Evolutionary conservation across 2,113 vertebrate genomes (phyloP).

Genomic region (Pseudois nayaur): DNA sequence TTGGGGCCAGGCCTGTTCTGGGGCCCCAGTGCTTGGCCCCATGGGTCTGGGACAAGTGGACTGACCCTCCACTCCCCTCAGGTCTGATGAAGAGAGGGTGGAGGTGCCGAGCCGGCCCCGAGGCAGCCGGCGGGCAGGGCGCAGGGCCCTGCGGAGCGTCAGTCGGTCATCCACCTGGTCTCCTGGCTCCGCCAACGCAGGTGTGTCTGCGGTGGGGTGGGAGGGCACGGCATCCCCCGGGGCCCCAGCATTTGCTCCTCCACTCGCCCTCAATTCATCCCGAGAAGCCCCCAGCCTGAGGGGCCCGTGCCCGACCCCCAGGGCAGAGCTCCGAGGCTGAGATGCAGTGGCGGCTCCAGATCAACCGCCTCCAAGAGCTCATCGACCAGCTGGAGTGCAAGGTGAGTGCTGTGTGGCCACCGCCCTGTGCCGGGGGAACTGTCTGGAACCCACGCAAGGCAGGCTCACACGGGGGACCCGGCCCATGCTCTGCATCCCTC

Average conservation of each 20-base stretch:
- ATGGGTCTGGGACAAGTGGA: neutral
- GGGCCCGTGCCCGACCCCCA: conserved; percentile 48
- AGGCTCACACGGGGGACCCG: neutral
- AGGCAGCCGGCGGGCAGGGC: conserved; percentile 83
- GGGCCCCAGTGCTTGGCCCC: neutral
- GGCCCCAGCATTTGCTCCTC: neutral
- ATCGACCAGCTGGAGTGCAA: conserved; percentile 95
- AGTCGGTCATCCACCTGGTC: conserved; percentile 83
- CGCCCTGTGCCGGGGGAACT: neutral
- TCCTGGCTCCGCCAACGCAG: conserved; percentile 85
- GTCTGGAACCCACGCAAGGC: neutral
- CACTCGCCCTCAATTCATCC: neutral
- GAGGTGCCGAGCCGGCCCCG: conserved; percentile 32
- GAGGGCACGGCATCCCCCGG: neutral
- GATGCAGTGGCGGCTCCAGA: conserved; percentile 92
- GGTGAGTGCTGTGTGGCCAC: conserved; percentile 75
- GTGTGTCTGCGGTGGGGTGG: conserved; percentile 76
- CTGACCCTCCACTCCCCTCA: neutral
- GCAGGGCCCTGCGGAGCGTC: conserved; percentile 84
- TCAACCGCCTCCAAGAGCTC: conserved; percentile 93
- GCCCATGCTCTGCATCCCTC: neutral
- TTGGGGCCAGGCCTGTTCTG: neutral
- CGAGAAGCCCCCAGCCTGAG: neutral
- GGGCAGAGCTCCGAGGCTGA: conserved; percentile 84
- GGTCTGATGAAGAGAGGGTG: conserved; percentile 61